Conservation (phyloP, 2,888 invertebrate species). For the Protonemura montana region DNA sequence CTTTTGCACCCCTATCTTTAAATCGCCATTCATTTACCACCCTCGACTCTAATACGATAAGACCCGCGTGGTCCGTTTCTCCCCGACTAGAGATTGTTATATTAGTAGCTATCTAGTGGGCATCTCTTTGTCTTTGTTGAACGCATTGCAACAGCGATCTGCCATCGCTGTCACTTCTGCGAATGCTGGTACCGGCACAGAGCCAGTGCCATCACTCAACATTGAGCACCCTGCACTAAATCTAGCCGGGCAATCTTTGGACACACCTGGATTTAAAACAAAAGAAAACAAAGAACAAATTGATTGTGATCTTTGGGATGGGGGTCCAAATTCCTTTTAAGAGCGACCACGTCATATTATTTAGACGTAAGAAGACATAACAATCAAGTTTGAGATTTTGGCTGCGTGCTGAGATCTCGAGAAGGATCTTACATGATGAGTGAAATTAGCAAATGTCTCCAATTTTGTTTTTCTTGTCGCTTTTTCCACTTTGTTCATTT, state of each 20-base stretch:
- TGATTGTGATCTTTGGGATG: constrained; percentile 12
- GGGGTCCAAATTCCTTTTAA: neutral
- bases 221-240: constrained; percentile 10
- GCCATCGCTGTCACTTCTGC: constrained; percentile 14
- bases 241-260: constrained; percentile 1
- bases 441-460: neutral
- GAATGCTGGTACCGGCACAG: constrained; percentile 37
- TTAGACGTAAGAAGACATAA: neutral
- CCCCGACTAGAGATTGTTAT: neutral
- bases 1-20: neutral
- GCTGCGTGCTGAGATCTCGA: constrained; percentile 48
- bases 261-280: constrained; percentile 36
- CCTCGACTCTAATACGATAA: neutral
- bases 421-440: neutral
- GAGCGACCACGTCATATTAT: neutral
- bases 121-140: constrained; percentile 14
- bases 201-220: neutral
- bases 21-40: neutral
- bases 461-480: neutral
- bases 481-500: too few species aligned
- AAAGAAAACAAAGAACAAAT: constrained; percentile 13
- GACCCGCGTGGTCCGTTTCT: constrained; percentile 23
- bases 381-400: constrained; percentile 24
- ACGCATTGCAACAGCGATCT: constrained; percentile 14
- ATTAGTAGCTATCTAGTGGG: constrained; percentile 29